phyloP scores from a whole-genome alignment of 2,797 vertebrate genomes.

The Choloepus didactylus region DNA sequence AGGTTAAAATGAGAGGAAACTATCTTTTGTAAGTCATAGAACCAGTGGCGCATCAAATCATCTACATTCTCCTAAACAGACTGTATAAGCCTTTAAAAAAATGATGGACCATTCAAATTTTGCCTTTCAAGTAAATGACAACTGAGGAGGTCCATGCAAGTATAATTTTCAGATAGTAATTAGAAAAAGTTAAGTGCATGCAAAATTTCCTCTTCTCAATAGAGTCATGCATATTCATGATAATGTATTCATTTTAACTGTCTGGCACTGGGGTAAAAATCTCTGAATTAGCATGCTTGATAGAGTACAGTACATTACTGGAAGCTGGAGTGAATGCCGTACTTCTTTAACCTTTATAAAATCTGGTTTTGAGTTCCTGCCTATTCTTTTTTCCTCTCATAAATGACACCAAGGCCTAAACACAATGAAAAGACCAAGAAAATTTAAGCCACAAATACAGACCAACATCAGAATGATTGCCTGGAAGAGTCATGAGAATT shows the following conservation, averaged over 20 bases:
- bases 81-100: conserved; percentile 61
- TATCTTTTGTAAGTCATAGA: conserved; percentile 74
- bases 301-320: conserved; percentile 75
- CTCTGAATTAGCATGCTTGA: conserved; percentile 80
- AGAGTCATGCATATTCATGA: conserved; percentile 78
- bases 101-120: conserved; percentile 75
- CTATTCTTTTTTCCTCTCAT: conserved; percentile 60
- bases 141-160: conserved; percentile 6
- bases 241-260: conserved; percentile 69
- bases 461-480: conserved; percentile 65
- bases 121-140: conserved; percentile 73
- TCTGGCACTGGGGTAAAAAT: conserved; percentile 72
- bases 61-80: conserved; percentile 56
- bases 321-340: conserved; percentile 72
- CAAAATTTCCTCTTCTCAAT: conserved; percentile 72
- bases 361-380: conserved; percentile 75
- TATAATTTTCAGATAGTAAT: conserved; percentile 69
- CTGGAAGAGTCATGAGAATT: conserved; percentile 59
- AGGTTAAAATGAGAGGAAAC: conserved; percentile 68
- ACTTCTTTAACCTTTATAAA: conserved; percentile 85
- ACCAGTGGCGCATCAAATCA: conserved; percentile 73
- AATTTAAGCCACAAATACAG: conserved; percentile 65
- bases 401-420: conserved; percentile 74
- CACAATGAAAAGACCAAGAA: conserved; percentile 67
- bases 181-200: conserved; percentile 74